Base-by-base conservation (phyloP, 1,140 invertebrate species). In the Microplitis demolitor region DNA sequence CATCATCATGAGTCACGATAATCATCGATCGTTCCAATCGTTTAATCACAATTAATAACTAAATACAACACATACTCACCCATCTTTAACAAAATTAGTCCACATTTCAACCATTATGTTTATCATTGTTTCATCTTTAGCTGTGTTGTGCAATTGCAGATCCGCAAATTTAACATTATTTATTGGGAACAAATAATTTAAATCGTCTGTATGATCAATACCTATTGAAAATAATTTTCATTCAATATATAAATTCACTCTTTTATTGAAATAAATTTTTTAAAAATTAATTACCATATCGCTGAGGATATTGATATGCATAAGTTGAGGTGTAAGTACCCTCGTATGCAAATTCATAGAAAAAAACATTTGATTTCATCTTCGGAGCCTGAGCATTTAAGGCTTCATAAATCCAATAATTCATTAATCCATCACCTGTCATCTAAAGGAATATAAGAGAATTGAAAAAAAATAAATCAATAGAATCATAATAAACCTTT, bases 141-240 rank as follows among this genome's bases (percentile, higher is more conserved):
- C 66, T 4, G 78, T 85, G 63, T 84, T 81, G n/a, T 77, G 69
- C 3, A 80, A 64, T 5, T 77, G 56, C 4, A 79, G 34, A 35
- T 74, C 67, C 0, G 60, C 50, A 8, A 60, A 77, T 2, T 0
- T n/a, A n/a, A n/a, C 54, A 54, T 83, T 82, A 4, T 79, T 70
- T 5, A 68, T 35, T 4, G 82, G 87, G 72, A 89, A 87, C 9
- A 88, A 68, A 74, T 88, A 90, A 66, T 86, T 78, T 3, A 89
- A 54, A 4, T 89, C 88, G 60, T 90, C 89, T 0, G 77, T 78
- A 72, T 89, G 89, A 9, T 75, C 39, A 1, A 88, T 83, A 4
- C 88, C 88, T 88, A 70, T 1, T 79, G 75, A 73, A 51, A 70
- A 72, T 39, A 69, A 31, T 61, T 62, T 58, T 1, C 45, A 50